Evolutionary conservation across 2,888 invertebrate species (phyloP).

Genomic region (Nemapogon koenigi): DNA sequence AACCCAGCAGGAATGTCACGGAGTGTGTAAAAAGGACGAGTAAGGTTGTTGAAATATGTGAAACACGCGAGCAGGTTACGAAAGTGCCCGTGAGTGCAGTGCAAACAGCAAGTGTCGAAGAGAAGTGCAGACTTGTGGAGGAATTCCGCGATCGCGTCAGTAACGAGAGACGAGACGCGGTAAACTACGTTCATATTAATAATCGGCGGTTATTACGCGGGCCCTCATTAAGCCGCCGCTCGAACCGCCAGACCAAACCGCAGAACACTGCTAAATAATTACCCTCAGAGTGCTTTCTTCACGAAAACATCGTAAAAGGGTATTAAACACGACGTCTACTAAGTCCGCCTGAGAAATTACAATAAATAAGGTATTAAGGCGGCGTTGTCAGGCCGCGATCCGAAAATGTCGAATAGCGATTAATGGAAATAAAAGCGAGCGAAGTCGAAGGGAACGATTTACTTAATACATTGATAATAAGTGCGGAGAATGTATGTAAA

Average conservation of each 20-base stretch:
- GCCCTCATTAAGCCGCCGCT: constrained; percentile 48
- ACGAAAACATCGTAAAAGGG: constrained; percentile 52
- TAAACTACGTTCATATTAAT: constrained; percentile 53
- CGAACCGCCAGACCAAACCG: constrained; percentile 48
- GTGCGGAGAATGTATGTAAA: constrained; percentile 53
- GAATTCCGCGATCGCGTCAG: constrained; percentile 1
- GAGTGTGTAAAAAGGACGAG: too few relatives aligned
- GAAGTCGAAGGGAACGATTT: constrained; percentile 46
- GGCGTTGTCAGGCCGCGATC: constrained; percentile 36
- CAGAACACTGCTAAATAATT: constrained; percentile 61
- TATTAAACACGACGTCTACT: constrained; percentile 47
- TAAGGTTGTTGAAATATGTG: background rate
- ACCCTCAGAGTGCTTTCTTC: constrained; percentile 49
- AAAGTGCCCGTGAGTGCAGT: constrained; percentile 18
- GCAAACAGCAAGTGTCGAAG: constrained; percentile 23
- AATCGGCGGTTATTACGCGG: constrained; percentile 52
- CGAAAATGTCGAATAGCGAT: constrained; percentile 51
- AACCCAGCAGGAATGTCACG: too few relatives aligned
- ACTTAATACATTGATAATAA: constrained; percentile 60
- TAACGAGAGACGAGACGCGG: constrained; percentile 34
- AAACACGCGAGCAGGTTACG: constrained; percentile 11
- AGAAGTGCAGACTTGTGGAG: background rate
- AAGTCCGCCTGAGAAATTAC: constrained; percentile 45
- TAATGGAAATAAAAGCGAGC: constrained; percentile 56
- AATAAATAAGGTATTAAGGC: constrained; percentile 55